Conservation (phyloP, 2,113 vertebrate species). For the Chloropsis hardwickii region DNA sequence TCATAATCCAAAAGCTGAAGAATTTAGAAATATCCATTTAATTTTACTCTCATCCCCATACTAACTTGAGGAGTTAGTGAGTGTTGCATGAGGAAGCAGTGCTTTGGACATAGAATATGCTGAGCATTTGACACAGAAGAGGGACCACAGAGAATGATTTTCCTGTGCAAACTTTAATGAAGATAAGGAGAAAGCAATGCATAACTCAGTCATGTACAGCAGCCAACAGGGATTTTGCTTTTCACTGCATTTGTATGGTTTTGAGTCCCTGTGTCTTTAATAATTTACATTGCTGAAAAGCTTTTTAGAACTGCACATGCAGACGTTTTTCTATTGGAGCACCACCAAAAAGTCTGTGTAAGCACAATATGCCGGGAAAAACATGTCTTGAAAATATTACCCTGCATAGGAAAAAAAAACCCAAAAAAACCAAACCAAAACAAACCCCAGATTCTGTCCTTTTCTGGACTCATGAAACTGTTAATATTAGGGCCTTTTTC, state of each 20-base stretch:
- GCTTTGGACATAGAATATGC: neutral
- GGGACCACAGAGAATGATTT: neutral
- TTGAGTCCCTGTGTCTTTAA: conserved; percentile 44
- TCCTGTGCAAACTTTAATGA: conserved; percentile 12
- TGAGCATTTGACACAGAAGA: neutral
- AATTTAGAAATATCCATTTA: neutral
- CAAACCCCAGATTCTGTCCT: neutral
- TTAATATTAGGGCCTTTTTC: neutral
- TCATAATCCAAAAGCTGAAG: neutral
- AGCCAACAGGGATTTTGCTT: conserved; percentile 30
- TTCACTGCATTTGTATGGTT: neutral
- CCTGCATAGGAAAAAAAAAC: neutral
- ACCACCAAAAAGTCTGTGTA: conserved; percentile 46
- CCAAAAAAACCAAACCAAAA: neutral
- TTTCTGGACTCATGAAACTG: neutral
- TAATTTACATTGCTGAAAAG: conserved; percentile 55
- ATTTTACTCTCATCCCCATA: neutral
- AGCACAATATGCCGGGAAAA: conserved; percentile 47
- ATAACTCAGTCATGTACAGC: conserved; percentile 5
- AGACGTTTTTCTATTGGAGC: conserved; percentile 29
- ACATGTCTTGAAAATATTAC: conserved; percentile 47
- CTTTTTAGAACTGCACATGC: conserved; percentile 54
- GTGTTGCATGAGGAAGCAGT: neutral
- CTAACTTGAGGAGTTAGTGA: neutral
- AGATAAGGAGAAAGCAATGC: neutral